Evolutionary conservation across 92 coral and sea anemone species (phyloP).

Genomic region (Bergia puertoricense): DNA sequence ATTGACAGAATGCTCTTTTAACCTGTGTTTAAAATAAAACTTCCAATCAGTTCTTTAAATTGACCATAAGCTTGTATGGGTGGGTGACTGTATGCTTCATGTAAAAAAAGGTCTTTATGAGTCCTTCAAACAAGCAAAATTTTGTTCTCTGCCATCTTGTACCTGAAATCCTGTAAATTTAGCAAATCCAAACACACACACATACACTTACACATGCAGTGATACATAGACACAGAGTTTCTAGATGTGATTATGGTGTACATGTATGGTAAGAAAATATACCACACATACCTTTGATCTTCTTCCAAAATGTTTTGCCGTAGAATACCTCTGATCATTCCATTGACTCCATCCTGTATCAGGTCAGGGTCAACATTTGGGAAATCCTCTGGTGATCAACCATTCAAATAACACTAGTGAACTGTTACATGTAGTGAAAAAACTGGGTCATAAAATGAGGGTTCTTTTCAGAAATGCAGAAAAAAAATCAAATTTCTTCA

Average conservation of each 20-base stretch:
- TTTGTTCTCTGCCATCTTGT: too few species aligned
- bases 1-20: too few species aligned
- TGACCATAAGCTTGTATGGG: too few species aligned
- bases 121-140: too few species aligned
- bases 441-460: not conserved
- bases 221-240: not conserved
- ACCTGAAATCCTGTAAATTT: too few species aligned
- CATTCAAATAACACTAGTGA: not conserved
- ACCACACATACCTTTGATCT: conserved; percentile 67
- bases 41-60: too few species aligned
- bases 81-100: too few species aligned
- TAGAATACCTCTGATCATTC: conserved; percentile 66
- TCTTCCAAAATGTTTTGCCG: conserved; percentile 71
- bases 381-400: conserved; percentile 57
- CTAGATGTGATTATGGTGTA: too few species aligned
- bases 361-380: conserved; percentile 57
- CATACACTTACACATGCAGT: not conserved
- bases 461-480: not conserved
- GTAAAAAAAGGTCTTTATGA: too few species aligned
- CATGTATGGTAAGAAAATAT: not conserved
- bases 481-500: not conserved
- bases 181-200: not conserved
- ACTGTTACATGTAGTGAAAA: not conserved
- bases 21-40: too few species aligned
- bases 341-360: conserved; percentile 64